These are phyloP conservation scores for Varecia variegata DNA, from an alignment of 2,797 vertebrate species.

Conservation along the genomic window DNA sequence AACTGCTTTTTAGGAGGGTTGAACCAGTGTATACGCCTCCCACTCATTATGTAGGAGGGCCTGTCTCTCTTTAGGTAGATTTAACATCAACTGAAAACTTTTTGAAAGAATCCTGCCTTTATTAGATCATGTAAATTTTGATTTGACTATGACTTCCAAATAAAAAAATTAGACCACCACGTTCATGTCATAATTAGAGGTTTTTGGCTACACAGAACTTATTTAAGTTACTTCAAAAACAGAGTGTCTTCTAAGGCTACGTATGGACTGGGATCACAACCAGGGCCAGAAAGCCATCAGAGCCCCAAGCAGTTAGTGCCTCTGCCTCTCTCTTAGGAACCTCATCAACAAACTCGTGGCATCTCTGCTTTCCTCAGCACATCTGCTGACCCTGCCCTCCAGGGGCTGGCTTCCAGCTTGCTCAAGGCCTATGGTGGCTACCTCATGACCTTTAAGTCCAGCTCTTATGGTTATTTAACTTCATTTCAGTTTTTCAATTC, in stretches of 20 bases:
- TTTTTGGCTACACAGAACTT: background rate
- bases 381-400: background rate
- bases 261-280: background rate
- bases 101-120: background rate
- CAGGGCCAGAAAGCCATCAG: background rate
- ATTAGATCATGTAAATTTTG: background rate
- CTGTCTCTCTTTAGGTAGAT: background rate
- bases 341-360: background rate
- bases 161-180: background rate
- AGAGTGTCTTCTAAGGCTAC: background rate
- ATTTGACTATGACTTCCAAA: conserved; percentile 1
- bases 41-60: background rate
- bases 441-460: background rate
- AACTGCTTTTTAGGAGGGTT: background rate
- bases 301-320: background rate
- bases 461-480: background rate
- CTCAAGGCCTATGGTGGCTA: background rate
- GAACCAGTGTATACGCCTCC: background rate
- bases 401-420: background rate
- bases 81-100: conserved; percentile 14
- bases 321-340: background rate
- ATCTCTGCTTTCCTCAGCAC: background rate
- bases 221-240: background rate
- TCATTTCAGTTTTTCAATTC: conserved; percentile 6
- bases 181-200: background rate